These are phyloP conservation scores for Pica pica DNA, from an alignment of 2,113 vertebrate species.

Conservation along the genomic window DNA sequence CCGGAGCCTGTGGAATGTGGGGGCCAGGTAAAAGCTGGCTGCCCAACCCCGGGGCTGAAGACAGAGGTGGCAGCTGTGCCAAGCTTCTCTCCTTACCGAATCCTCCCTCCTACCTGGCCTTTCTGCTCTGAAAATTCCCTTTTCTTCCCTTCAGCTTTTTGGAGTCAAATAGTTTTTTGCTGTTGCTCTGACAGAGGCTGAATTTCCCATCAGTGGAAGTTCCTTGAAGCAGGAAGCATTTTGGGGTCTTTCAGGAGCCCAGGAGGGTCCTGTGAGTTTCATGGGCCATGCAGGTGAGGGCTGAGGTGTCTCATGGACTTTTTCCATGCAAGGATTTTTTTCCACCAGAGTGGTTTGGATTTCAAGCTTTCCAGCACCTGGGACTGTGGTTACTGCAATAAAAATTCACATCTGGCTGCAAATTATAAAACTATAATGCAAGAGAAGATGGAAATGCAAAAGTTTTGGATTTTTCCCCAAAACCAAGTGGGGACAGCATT, in stretches of 20 bases:
- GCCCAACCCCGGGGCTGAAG: not conserved
- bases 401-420: not conserved
- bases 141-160: not conserved
- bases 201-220: not conserved
- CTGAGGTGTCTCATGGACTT: not conserved
- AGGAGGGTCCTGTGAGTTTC: not conserved
- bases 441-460: not conserved
- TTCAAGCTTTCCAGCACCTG: not conserved
- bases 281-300: not conserved
- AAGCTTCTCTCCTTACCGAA: not conserved
- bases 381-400: not conserved
- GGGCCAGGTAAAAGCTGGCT: not conserved
- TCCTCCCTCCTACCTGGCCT: not conserved
- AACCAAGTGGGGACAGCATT: not conserved
- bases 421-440: rapidly evolving
- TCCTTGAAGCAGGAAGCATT: not conserved
- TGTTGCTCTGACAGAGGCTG: not conserved
- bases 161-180: not conserved
- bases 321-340: not conserved
- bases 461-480: not conserved
- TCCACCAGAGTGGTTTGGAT: not conserved
- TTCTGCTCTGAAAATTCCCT: not conserved
- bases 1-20: rapidly evolving
- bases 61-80: not conserved
- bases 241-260: not conserved